phyloP scores from a whole-genome alignment of 1,140 invertebrate genomes.

The Zaprionus taronus region DNA sequence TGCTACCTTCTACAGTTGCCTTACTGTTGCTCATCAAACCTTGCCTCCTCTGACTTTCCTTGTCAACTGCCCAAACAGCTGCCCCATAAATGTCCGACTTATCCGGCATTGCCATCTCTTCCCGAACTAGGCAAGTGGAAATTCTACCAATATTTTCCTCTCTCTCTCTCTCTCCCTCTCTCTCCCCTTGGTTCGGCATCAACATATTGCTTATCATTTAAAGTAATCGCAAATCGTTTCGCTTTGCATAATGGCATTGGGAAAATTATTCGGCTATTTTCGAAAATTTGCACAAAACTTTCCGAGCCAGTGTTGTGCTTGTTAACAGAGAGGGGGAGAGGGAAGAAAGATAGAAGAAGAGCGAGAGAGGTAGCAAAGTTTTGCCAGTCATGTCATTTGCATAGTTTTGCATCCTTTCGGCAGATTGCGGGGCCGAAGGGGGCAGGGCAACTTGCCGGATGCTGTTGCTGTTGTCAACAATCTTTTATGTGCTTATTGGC shows the following conservation, averaged over 20 bases:
- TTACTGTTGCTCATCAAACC: neutral
- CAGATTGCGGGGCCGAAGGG: neutral
- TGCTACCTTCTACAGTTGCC: neutral
- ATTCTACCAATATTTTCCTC: neutral
- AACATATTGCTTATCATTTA: constrained; percentile 79
- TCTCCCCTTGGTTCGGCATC: neutral
- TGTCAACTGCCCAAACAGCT: neutral
- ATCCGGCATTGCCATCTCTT: neutral
- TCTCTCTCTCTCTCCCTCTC: no score
- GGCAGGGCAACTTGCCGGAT: constrained; percentile 27
- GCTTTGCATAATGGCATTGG: constrained; percentile 77
- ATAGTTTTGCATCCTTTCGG: constrained; percentile 66
- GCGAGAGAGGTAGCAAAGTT: constrained; percentile 60
- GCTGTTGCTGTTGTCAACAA: constrained; percentile 77
- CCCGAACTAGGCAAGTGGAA: neutral
- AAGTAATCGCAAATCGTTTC: constrained; percentile 80
- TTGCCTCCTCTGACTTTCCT: neutral
- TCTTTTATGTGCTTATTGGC: constrained; percentile 80
- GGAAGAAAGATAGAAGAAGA: constrained; percentile 15
- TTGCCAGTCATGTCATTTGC: constrained; percentile 80
- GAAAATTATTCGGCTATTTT: constrained; percentile 53
- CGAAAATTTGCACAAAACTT: constrained; percentile 42
- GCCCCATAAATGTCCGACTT: neutral
- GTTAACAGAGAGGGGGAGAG: neutral
- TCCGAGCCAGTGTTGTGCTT: neutral